Base-by-base conservation (phyloP, 1,140 invertebrate species). In the Ceratina australensis region DNA sequence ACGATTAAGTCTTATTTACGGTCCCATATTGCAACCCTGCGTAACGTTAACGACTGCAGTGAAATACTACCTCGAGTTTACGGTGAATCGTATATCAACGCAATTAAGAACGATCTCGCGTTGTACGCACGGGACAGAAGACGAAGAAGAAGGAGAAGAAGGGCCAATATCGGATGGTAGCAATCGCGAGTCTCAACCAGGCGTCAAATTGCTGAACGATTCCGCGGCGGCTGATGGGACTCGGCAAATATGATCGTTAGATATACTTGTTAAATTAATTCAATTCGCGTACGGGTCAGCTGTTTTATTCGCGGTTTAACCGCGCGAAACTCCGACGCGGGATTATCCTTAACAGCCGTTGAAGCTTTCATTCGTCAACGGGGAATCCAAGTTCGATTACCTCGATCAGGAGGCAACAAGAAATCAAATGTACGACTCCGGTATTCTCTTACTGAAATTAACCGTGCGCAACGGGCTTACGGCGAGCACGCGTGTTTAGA, bases 61-160 rank as follows among this genome's bases (percentile, higher is more conserved):
- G 78, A 77, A 83, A 83, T 76, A 80, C 56, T 64, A 57, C 12
- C 63, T 42, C 49, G 60, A 77, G 67, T 73, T 20, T 64, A 83
- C 66, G 59, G 78, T 22, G 81, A 84, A 83, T 83, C 81, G 82
- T 83, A 84, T 74, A 83, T 84, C 82, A 81, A 74, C 61, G 69
- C 83, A 84, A 84, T 84, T 83, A 84, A 84, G 78, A 84, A 28
- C 65, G 81, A 83, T 75, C 80, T 69, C 72, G 80, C 72, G 59
- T n/a, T 63, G 78, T 64, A 83, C 63, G 77, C 72, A 66, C 28
- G 13, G 22, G 28, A 42, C 69, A 4, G 42, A 57, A n/a, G n/a
- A n/a, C n/a, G n/a, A n/a, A n/a, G n/a, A n/a, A n/a, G n/a, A n/a
- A n/a, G n/a, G n/a, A n/a, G n/a, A n/a, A n/a, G n/a, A n/a, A 47